phyloP scores from a whole-genome alignment of 2,888 invertebrate species.

The Ectemnius cavifrons region DNA sequence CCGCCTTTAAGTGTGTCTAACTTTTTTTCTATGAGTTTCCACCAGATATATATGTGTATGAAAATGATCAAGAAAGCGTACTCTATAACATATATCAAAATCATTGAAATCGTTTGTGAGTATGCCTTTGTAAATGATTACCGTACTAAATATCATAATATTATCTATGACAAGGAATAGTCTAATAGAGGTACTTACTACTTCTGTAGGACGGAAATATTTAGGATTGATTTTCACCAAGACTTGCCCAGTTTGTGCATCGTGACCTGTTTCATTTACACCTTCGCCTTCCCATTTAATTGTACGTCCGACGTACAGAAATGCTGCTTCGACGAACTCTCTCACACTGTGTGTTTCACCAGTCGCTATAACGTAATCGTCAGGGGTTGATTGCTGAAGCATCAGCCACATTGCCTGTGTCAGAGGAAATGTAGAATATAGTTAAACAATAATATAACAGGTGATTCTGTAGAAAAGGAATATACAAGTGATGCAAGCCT shows the following conservation, averaged over 20 bases:
- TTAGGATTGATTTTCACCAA: conserved; percentile 94
- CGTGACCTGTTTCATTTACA: conserved; percentile 88
- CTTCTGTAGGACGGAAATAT: conserved; percentile 98
- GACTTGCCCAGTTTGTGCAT: conserved; percentile 84
- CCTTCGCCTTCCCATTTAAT: conserved; percentile 95
- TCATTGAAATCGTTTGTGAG: too few relatives aligned
- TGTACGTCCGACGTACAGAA: conserved; percentile 88
- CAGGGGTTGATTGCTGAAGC: conserved; percentile 94
- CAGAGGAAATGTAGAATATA: conserved; percentile 3
- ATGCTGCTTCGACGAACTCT: conserved; percentile 96
- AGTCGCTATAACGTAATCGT: conserved; percentile 98
- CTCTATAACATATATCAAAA: too few relatives aligned
- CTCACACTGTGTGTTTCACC: conserved; percentile 96
- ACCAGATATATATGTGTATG: too few relatives aligned
- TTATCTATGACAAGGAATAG: conserved; percentile 10
- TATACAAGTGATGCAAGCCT: conserved; percentile 27
- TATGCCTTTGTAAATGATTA: too few relatives aligned
- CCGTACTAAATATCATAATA: conserved; percentile 12
- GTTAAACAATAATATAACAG: too few relatives aligned
- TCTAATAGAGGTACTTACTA: conserved; percentile 81
- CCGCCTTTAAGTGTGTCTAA: too few relatives aligned
- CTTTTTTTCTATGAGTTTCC: too few relatives aligned
- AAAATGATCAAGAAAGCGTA: too few relatives aligned
- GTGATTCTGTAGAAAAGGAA: neutral
- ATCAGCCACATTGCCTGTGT: conserved; percentile 99